Evolutionary conservation across 2,113 vertebrate species (phyloP).

Genomic region (Urocitellus parryii): DNA sequence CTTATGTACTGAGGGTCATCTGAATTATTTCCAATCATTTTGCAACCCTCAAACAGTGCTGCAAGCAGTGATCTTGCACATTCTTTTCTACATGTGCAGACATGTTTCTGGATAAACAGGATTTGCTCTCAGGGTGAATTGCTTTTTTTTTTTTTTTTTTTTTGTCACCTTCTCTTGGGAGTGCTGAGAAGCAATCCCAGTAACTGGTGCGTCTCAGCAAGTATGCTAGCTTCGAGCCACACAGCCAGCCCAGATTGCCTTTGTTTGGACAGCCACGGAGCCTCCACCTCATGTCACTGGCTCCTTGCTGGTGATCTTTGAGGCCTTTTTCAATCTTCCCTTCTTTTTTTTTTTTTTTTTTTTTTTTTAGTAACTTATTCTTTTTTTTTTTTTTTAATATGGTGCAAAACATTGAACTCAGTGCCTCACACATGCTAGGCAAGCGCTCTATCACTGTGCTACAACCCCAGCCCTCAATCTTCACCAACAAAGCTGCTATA

Average conservation of each 20-base stretch:
- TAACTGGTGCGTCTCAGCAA: rapidly evolving
- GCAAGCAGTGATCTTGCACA: rapidly evolving
- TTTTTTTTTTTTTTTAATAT: too few species aligned
- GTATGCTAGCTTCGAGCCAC: too few species aligned
- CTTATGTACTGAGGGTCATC: not conserved
- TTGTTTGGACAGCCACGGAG: too few species aligned
- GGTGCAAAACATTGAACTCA: too few species aligned
- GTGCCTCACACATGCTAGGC: too few species aligned
- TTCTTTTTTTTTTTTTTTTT: not conserved
- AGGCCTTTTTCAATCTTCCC: not conserved
- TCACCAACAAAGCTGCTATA: not conserved
- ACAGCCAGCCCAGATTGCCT: too few species aligned
- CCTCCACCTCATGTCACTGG: not conserved
- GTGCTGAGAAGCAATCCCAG: not conserved
- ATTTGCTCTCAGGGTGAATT: not conserved
- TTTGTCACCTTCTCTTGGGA: not conserved
- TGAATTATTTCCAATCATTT: not conserved
- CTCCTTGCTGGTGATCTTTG: not conserved
- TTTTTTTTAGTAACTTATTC: too few species aligned
- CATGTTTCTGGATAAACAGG: not conserved
- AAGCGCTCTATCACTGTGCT: too few species aligned
- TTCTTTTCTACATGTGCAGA: rapidly evolving
- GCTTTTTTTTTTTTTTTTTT: too few species aligned
- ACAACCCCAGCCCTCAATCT: too few species aligned
- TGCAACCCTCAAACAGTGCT: not conserved